Evolutionary conservation across 2,888 invertebrate species (phyloP).

Genomic region (Coremacera marginata): DNA sequence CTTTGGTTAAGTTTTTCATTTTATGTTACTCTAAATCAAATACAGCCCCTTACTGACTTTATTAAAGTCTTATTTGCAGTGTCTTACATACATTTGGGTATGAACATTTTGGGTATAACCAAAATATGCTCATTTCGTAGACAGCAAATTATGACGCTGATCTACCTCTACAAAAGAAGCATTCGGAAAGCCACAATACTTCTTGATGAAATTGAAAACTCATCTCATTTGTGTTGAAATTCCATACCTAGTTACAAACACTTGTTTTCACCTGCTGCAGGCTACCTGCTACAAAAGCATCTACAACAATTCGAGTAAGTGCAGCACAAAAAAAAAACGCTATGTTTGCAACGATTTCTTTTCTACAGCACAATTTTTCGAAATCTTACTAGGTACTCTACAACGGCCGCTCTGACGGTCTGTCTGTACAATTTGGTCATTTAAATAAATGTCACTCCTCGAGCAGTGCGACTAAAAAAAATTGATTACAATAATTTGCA

Average conservation of each 20-base stretch:
- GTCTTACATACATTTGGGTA: no score
- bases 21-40: no score
- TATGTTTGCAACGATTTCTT: constrained; percentile 9
- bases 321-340: constrained; percentile 17
- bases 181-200: background rate
- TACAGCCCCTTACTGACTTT: background rate
- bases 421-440: constrained; percentile 48
- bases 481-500: constrained; percentile 64
- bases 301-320: background rate
- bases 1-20: no score
- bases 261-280: constrained; percentile 18
- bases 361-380: background rate
- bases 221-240: background rate
- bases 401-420: background rate
- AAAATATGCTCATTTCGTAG: no score
- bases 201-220: constrained; percentile 5
- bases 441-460: constrained; percentile 64
- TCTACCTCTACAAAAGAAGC: background rate
- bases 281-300: background rate
- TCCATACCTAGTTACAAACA: background rate
- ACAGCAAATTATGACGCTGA: background rate
- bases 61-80: no score
- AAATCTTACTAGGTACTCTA: constrained; percentile 1
- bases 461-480: constrained; percentile 57
- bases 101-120: no score